Conservation (phyloP, 1,140 invertebrate genomes). For the Lasioglossum baleicum region DNA sequence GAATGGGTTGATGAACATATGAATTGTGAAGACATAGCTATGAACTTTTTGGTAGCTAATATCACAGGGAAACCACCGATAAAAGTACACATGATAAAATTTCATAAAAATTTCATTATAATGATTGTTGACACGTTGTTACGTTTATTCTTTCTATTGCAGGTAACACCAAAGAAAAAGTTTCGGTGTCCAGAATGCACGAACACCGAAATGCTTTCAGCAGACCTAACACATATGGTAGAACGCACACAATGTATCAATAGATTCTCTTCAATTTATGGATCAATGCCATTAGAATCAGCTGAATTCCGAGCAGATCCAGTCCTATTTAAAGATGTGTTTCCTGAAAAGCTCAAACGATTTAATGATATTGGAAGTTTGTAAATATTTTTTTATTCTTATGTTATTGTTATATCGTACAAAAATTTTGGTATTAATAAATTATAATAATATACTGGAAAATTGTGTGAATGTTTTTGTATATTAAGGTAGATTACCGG, state of each 20-base stretch:
- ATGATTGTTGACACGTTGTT: background rate
- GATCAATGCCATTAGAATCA: conserved; percentile 91
- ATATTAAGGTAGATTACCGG: too few species aligned
- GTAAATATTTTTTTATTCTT: conserved; percentile 6
- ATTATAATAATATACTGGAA: background rate
- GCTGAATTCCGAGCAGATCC: conserved; percentile 97
- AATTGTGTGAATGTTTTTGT: too few species aligned
- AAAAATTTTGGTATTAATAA: background rate
- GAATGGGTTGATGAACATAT: conserved; percentile 94
- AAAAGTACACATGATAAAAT: conserved; percentile 83
- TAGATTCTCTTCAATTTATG: conserved; percentile 90
- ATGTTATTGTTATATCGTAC: background rate
- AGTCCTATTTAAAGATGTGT: conserved; percentile 93
- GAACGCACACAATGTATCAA: conserved; percentile 96
- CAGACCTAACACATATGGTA: conserved; percentile 95
- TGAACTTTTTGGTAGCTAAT: conserved; percentile 96
- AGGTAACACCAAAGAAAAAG: conserved; percentile 98
- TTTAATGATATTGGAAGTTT: conserved; percentile 94
- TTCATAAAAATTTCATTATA: background rate
- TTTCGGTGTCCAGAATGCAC: conserved; percentile 98
- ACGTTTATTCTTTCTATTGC: conserved; percentile 55
- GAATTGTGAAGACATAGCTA: conserved; percentile 97
- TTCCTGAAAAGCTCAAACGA: conserved; percentile 92
- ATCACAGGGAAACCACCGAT: conserved; percentile 96
- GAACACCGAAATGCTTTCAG: conserved; percentile 96